These are phyloP conservation scores for Epinotia bilunana DNA, from an alignment of 2,888 invertebrate species.

Conservation along the genomic window DNA sequence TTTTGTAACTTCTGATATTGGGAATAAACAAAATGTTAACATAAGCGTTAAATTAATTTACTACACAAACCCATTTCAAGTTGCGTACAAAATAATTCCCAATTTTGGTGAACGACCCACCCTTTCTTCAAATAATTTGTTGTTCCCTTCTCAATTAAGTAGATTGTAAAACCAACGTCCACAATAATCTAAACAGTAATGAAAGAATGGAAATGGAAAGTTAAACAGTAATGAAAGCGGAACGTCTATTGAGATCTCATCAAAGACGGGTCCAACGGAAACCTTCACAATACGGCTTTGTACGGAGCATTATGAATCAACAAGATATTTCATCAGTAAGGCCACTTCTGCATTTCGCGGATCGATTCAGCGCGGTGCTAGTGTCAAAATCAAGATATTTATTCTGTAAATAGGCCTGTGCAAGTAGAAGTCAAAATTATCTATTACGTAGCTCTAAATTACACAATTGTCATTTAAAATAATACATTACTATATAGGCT, in stretches of 20 bases:
- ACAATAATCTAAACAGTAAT: background rate
- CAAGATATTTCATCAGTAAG: background rate
- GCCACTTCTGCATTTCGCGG: too few relatives aligned
- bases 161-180: background rate
- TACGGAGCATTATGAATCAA: background rate
- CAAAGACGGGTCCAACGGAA: background rate
- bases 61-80: too few relatives aligned
- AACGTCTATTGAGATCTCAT: slow-evolving; percentile 8
- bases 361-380: too few relatives aligned
- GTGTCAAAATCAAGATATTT: too few relatives aligned
- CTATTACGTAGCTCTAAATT: too few relatives aligned
- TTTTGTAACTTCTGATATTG: too few relatives aligned
- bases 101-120: background rate
- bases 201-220: background rate
- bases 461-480: too few relatives aligned
- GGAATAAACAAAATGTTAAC: too few relatives aligned
- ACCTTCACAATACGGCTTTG: background rate
- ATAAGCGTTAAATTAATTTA: too few relatives aligned
- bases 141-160: background rate
- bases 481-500: too few relatives aligned
- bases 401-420: too few relatives aligned
- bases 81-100: background rate
- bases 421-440: too few relatives aligned
- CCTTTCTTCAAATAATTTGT: background rate
- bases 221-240: slow-evolving; percentile 8